A percentile compares a stretch with the other conserved stretches of the same genome.
Evolutionary conservation across 2,797 vertebrate species (phyloP).

Genomic region (Oreochromis mossambicus): DNA sequence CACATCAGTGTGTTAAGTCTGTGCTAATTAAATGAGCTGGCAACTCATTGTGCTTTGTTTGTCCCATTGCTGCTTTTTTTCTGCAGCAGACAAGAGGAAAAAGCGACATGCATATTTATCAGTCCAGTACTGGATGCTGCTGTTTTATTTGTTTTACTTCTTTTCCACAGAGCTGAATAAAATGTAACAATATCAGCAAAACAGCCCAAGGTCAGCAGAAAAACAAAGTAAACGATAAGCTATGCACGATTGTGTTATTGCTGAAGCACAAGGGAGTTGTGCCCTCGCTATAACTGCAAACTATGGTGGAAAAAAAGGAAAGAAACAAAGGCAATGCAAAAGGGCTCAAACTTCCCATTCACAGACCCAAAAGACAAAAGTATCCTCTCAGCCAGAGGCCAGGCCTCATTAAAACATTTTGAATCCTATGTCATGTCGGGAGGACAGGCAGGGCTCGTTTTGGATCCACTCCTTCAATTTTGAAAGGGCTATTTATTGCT

Average conservation of each 20-base stretch:
- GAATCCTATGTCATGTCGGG: background rate
- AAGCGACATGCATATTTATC: conserved; percentile 23
- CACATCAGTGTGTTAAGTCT: conserved; percentile 2
- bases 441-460: background rate
- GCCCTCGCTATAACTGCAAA: background rate
- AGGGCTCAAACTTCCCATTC: background rate
- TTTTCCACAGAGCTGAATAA: conserved; percentile 15
- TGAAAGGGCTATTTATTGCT: background rate
- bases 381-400: background rate
- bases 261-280: background rate
- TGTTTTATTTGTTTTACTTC: background rate
- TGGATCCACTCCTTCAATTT: background rate
- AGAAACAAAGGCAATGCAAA: background rate
- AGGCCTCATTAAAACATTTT: conserved; percentile 4
- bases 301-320: background rate
- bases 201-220: conserved; percentile 52
- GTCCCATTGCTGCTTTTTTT: conserved; percentile 20
- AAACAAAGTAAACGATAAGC: conserved; percentile 11
- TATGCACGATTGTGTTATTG: background rate
- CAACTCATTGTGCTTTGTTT: conserved; percentile 42
- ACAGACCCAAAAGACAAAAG: background rate
- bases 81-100: background rate
- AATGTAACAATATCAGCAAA: conserved; percentile 43
- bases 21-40: conserved; percentile 54
- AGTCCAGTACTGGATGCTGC: background rate